These are phyloP conservation scores for Malurus cyaneus DNA, from an alignment of 2,113 vertebrate genomes.

Conservation along the genomic window DNA sequence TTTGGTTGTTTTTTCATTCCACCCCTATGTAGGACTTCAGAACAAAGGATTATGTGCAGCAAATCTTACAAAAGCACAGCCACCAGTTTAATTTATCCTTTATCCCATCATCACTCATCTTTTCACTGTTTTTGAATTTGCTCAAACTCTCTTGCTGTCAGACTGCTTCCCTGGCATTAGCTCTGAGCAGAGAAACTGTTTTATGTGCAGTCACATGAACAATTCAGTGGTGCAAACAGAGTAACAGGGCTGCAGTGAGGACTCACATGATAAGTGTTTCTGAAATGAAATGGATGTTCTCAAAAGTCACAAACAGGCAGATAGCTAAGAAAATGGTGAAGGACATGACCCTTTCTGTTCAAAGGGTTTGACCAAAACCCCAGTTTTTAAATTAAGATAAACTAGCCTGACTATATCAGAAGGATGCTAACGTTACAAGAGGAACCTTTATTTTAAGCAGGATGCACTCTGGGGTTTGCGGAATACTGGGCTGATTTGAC, in stretches of 20 bases:
- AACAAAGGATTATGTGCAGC: background rate
- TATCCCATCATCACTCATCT: background rate
- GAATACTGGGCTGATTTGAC: background rate
- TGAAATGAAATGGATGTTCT: background rate
- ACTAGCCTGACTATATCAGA: background rate
- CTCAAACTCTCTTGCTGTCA: background rate
- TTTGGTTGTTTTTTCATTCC: background rate
- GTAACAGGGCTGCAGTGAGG: background rate
- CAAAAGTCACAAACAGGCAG: background rate
- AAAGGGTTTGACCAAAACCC: background rate
- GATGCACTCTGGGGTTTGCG: background rate
- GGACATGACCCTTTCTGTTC: background rate
- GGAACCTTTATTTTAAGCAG: background rate
- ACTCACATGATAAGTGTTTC: background rate
- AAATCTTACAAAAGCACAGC: background rate
- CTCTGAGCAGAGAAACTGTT: background rate
- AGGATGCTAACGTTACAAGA: background rate
- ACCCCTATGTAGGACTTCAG: background rate
- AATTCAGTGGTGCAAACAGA: background rate
- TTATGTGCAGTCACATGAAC: background rate
- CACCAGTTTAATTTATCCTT: background rate
- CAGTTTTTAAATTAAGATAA: background rate
- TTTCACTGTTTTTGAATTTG: background rate
- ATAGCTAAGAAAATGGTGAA: background rate
- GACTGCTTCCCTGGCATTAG: background rate